Base-by-base conservation (phyloP, 2,888 invertebrate genomes). In the Leucania comma region DNA sequence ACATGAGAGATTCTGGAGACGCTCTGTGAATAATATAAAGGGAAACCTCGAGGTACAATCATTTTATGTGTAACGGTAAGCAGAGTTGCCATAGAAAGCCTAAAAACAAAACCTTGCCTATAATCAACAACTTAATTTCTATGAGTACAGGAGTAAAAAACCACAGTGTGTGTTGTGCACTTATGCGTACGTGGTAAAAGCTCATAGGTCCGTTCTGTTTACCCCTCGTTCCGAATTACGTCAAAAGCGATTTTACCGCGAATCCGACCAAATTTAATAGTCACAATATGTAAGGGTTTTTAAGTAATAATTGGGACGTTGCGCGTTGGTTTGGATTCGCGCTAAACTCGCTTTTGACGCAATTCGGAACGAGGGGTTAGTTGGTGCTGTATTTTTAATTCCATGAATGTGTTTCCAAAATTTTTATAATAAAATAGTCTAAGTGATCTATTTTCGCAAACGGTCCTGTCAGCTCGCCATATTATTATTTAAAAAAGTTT, bases 141-240 rank as follows among this genome's bases (percentile, higher is more conserved):
- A n/a, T n/a, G n/a, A n/a, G n/a, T n/a, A n/a, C n/a, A n/a, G n/a
- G n/a, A n/a, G n/a, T n/a, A 17, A 8, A 46, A 67, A 42, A 22
- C n/a, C 8, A 4, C 24, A n/a, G 10, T 51, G 32, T 58, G 32
- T 71, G 24, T 24, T 60, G 72, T 60, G 72, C 51, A 22, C 35
- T 73, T 72, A 17, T 17, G 42, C 35, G 14, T 35, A 29, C 51
- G 5, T 26, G 10, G 20, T 32, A 48, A 14, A 29, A 12, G 62
- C 53, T 53, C 12, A 53, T 26, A 46, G 53, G 26, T 32, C 26
- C 26, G 14, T 12, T 9, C 46, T 2, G 2, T n/a, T n/a, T n/a
- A n/a, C n/a, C n/a, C n/a, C n/a, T n/a, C n/a, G n/a, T n/a, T 14
- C 42, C 6, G 29, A 32, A 32, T 29, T 32, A 8, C 29, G 29